Evolutionary conservation across 2,888 invertebrate species (phyloP).

Genomic region (Mechanitis mazaeus): DNA sequence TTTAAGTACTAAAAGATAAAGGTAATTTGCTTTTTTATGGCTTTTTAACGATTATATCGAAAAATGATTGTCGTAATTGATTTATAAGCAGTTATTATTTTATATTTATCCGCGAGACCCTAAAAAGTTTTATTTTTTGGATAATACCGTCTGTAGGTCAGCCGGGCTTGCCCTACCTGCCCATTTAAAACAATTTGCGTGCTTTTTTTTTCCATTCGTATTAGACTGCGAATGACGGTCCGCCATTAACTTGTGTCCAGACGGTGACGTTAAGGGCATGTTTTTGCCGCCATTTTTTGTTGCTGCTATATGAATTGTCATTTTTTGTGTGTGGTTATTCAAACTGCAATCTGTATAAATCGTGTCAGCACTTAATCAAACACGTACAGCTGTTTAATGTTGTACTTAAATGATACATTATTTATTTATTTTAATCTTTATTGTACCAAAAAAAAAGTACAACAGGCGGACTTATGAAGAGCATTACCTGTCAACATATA

Average conservation of each 20-base stretch:
- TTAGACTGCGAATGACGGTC: slow-evolving; percentile 55
- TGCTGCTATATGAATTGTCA: slow-evolving; percentile 9
- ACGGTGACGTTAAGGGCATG: slow-evolving; percentile 42
- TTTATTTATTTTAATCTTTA: too few relatives aligned
- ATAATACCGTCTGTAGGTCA: slow-evolving; percentile 68
- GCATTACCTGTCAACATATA: too few relatives aligned
- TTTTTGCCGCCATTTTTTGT: slow-evolving; percentile 23
- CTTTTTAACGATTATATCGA: slow-evolving; percentile 28
- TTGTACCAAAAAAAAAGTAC: too few relatives aligned
- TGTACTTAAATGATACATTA: too few relatives aligned
- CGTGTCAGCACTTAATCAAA: not conserved
- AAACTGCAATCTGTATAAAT: not conserved
- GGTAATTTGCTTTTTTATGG: slow-evolving; percentile 21
- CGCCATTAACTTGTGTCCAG: slow-evolving; percentile 52
- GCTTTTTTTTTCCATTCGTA: slow-evolving; percentile 53
- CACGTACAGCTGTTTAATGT: not conserved
- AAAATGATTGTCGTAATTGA: slow-evolving; percentile 27
- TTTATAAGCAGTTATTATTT: slow-evolving; percentile 32
- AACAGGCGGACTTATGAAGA: too few relatives aligned
- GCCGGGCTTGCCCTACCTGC: slow-evolving; percentile 64
- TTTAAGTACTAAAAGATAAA: not conserved
- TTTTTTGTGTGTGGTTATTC: slow-evolving; percentile 7
- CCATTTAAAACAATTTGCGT: slow-evolving; percentile 73
- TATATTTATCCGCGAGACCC: slow-evolving; percentile 30
- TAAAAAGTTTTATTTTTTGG: slow-evolving; percentile 50